phyloP scores from a whole-genome alignment of 2,113 vertebrate genomes.

The Struthio camelus region DNA sequence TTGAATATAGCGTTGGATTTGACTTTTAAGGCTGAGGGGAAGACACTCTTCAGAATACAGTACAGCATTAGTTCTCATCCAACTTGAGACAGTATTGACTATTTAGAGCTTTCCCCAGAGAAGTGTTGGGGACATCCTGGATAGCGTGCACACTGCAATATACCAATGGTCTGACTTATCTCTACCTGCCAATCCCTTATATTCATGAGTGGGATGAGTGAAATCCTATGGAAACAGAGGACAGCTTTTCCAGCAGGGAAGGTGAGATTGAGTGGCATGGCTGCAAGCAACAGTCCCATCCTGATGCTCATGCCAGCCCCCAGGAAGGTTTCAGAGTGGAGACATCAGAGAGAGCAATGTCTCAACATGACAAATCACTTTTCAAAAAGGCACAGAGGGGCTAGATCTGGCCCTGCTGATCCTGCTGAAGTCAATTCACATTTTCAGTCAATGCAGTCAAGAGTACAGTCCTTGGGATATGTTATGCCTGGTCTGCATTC shows the following conservation, averaged over 20 bases:
- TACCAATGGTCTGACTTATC: neutral
- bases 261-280: neutral
- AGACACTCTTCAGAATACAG: neutral
- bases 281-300: neutral
- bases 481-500: neutral
- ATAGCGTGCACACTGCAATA: accelerated
- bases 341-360: neutral
- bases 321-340: neutral
- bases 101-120: neutral
- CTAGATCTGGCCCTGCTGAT: neutral
- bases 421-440: neutral
- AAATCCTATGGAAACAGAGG: neutral
- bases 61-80: neutral
- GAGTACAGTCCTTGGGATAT: neutral
- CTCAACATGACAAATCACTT: neutral
- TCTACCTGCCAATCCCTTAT: neutral
- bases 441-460: neutral
- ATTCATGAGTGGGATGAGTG: neutral
- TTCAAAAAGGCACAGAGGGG: neutral
- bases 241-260: accelerated
- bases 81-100: neutral
- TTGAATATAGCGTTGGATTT: neutral
- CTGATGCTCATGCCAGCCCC: neutral
- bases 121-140: neutral
- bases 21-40: neutral